Percentiles rank a stretch among this genome's conserved stretches.
Conservation (phyloP, 1,140 invertebrate genomes). For the Bacillus rossius region DNA sequence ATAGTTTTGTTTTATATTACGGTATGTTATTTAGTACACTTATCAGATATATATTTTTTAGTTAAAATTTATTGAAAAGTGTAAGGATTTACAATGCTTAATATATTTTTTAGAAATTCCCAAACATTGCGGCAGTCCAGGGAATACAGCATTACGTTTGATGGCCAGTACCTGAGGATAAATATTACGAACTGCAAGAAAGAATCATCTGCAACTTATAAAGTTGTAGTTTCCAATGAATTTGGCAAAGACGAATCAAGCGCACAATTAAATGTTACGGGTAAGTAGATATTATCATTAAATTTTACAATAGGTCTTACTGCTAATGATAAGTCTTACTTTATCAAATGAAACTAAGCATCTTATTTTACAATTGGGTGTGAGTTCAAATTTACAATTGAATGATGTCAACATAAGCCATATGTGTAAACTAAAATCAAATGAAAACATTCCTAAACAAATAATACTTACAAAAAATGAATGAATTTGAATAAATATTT, state of each 20-base stretch:
- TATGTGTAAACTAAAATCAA: no score
- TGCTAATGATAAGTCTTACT: neutral
- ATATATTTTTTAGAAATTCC: constrained; percentile 49
- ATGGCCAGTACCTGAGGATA: constrained; percentile 71
- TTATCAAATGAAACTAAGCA: neutral
- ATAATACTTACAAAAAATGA: no score
- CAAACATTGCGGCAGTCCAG: constrained; percentile 63
- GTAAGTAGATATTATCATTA: constrained; percentile 25
- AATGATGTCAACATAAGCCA: no score
- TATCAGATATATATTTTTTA: no score
- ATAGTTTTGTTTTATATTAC: no score
- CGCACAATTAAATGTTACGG: constrained; percentile 66
- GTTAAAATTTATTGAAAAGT: no score
- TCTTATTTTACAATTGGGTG: constrained; percentile 8
- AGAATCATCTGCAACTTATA: constrained; percentile 69
- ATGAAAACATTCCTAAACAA: no score
- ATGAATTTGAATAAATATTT: no score
- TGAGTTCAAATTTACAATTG: no score
- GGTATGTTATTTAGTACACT: no score
- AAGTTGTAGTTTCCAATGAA: constrained; percentile 74
- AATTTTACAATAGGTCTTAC: neutral
- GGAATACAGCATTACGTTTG: constrained; percentile 64
- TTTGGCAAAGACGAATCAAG: constrained; percentile 75
- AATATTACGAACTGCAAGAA: constrained; percentile 62
- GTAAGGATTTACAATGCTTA: neutral